A percentile compares a stretch with the other conserved stretches of the same genome.
These are phyloP conservation scores for Corythoichthys haematopterus DNA, from an alignment of 2,113 vertebrate species.

Conservation along the genomic window DNA sequence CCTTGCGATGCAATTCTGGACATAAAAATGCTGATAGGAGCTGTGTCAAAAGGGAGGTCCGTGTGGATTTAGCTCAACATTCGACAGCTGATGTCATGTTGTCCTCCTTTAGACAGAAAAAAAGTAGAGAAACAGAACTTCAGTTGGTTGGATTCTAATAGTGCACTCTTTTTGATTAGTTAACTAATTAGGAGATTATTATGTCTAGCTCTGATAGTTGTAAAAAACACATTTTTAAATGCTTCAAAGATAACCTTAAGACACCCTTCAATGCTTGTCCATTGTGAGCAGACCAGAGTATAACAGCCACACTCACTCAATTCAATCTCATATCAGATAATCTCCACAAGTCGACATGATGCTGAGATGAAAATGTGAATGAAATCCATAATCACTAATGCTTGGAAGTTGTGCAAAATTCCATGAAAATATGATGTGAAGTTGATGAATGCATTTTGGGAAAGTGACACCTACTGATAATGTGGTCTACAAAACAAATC, in stretches of 20 bases:
- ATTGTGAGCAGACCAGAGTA: slow-evolving; percentile 27
- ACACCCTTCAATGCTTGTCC: slow-evolving; percentile 5
- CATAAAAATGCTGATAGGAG: no score
- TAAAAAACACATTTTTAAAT: neutral
- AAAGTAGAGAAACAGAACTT: no score
- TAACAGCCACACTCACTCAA: slow-evolving; percentile 27
- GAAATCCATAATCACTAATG: slow-evolving; percentile 12
- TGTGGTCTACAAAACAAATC: neutral
- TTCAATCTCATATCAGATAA: slow-evolving; percentile 26
- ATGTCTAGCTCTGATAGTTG: neutral
- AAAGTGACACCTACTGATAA: neutral
- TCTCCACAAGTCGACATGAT: neutral
- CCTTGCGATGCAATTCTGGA: neutral
- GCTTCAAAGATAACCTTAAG: neutral
- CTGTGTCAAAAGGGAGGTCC: no score
- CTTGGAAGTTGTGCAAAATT: slow-evolving; percentile 6
- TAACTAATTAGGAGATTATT: no score
- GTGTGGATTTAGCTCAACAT: no score
- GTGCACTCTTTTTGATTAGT: no score
- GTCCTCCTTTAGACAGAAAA: no score
- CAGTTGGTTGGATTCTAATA: no score
- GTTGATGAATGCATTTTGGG: neutral
- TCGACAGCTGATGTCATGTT: no score
- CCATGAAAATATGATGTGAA: slow-evolving; percentile 2
- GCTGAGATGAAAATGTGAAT: slow-evolving; percentile 22